Evolutionary conservation across 2,113 vertebrate genomes (phyloP).

Genomic region (Pseudopipra pipra): DNA sequence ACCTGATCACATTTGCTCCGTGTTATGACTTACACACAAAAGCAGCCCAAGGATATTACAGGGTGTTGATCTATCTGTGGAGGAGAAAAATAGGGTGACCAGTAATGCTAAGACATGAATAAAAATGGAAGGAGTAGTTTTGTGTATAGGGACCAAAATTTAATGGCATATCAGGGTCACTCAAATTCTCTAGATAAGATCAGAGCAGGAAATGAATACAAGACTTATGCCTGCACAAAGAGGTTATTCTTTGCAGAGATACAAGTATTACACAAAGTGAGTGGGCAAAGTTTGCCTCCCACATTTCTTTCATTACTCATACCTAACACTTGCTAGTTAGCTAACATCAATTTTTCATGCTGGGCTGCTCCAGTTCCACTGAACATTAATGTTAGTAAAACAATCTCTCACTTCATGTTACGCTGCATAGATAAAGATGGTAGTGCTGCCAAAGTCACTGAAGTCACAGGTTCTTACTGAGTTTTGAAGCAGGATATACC

Average conservation of each 20-base stretch:
- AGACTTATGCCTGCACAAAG: constrained; percentile 55
- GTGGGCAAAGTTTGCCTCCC: constrained; percentile 31
- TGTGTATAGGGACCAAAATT: neutral
- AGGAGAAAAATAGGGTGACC: neutral
- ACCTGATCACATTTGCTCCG: neutral
- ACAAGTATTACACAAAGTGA: constrained; percentile 24
- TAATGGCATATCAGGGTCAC: constrained; percentile 32
- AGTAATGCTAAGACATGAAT: neutral
- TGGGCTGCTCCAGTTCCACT: neutral
- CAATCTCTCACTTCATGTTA: constrained; percentile 29
- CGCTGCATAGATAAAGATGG: neutral
- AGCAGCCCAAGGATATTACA: constrained; percentile 11
- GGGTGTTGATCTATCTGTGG: constrained; percentile 20
- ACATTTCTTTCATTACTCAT: constrained; percentile 64
- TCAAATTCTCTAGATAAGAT: constrained; percentile 60
- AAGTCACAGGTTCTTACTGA: neutral
- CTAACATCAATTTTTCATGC: constrained; percentile 32
- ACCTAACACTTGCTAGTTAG: constrained; percentile 50
- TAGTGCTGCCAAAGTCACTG: neutral
- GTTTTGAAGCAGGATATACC: neutral
- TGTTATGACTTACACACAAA: neutral
- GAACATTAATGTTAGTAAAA: constrained; percentile 22
- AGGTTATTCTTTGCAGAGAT: constrained; percentile 26
- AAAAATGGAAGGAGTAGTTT: neutral
- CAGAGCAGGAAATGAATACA: constrained; percentile 49